Evolutionary conservation across 2,797 vertebrate genomes (phyloP).

Genomic region (Numenius phaeopus): DNA sequence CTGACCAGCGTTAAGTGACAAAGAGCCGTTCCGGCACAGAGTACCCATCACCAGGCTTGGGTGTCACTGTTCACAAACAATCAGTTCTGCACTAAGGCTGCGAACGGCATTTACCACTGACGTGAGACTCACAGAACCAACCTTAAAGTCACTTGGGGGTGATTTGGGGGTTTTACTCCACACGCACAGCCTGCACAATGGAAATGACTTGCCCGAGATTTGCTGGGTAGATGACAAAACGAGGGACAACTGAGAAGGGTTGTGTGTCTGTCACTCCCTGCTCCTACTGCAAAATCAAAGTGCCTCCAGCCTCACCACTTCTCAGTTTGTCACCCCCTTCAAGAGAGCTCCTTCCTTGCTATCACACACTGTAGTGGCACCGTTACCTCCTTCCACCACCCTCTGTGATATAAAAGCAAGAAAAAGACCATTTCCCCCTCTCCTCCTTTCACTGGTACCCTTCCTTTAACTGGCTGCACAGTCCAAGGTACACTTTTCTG

Average conservation of each 20-base stretch:
- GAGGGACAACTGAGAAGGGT: background rate
- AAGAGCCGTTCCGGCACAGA: background rate
- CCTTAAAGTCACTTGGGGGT: background rate
- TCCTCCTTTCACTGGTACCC: background rate
- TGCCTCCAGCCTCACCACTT: background rate
- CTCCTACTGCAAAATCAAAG: background rate
- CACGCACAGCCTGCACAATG: background rate
- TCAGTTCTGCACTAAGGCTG: background rate
- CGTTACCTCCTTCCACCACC: background rate
- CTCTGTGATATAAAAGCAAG: accelerated
- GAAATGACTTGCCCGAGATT: background rate
- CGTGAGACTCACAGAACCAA: background rate
- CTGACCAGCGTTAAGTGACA: background rate
- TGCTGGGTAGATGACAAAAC: background rate
- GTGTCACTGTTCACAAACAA: background rate
- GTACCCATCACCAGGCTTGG: accelerated
- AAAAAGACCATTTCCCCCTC: background rate
- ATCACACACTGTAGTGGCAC: accelerated
- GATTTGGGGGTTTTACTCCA: background rate
- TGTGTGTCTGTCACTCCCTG: background rate
- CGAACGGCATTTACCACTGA: background rate
- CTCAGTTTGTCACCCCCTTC: background rate
- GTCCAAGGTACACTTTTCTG: background rate
- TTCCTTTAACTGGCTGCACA: background rate
- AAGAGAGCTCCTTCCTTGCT: accelerated